These are phyloP conservation scores for Liopterus haemorrhoidalis DNA, from an alignment of 2,888 invertebrate genomes.

Conservation along the genomic window DNA sequence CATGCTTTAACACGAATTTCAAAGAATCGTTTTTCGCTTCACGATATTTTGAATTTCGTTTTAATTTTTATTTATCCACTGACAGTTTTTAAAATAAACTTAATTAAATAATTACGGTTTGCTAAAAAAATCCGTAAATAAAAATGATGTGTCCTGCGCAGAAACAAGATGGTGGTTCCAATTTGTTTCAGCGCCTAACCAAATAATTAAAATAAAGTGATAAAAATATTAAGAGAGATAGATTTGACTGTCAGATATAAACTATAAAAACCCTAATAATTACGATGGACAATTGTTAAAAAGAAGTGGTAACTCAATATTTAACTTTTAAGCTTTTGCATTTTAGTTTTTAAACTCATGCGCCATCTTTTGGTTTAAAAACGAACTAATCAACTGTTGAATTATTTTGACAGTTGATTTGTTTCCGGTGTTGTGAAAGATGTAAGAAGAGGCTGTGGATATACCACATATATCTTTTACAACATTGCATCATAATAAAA, in stretches of 20 bases:
- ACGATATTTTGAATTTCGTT: constrained; percentile 13
- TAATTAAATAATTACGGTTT: constrained; percentile 13
- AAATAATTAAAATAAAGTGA: constrained; percentile 11
- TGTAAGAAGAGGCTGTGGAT: constrained; percentile 21
- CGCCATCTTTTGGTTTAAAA: constrained; percentile 5
- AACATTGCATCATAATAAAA: no score
- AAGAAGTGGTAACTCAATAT: constrained; percentile 20
- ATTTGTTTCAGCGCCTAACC: constrained; percentile 11
- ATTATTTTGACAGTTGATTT: constrained; percentile 1
- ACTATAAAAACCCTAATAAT: constrained; percentile 3
- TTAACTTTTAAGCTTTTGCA: no score
- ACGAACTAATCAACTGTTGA: neutral
- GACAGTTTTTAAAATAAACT: constrained; percentile 29
- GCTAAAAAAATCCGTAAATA: constrained; percentile 1
- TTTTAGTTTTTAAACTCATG: neutral
- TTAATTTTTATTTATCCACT: constrained; percentile 16
- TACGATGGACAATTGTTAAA: constrained; percentile 13
- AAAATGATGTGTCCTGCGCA: constrained; percentile 15
- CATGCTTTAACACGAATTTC: constrained; percentile 5
- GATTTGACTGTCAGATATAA: constrained; percentile 40
- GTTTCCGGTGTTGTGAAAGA: constrained; percentile 4
- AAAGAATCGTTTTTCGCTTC: constrained; percentile 21
- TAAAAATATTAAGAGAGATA: constrained; percentile 41
- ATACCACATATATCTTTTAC: constrained; percentile 17
- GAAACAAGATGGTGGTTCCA: constrained; percentile 4